These are phyloP conservation scores for Ephialtes manifestator DNA, from an alignment of 2,888 invertebrate species.

Conservation along the genomic window DNA sequence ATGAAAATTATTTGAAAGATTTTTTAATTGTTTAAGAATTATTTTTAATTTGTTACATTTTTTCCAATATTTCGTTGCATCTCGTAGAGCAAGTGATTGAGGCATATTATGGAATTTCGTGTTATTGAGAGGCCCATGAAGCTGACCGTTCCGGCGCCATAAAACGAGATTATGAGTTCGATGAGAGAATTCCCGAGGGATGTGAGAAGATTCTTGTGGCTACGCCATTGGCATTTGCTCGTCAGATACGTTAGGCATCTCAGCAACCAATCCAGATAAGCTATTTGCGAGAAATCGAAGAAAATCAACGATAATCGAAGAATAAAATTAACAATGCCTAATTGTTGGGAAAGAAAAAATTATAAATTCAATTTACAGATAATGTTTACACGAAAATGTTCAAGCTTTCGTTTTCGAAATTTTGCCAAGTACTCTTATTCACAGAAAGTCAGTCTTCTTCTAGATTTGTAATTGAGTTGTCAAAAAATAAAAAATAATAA, in stretches of 20 bases:
- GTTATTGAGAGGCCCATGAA: constrained; percentile 88
- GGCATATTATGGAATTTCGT: constrained; percentile 86
- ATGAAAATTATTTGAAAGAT: neutral
- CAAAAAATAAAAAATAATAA: no score
- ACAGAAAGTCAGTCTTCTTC: no score
- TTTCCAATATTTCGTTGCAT: constrained; percentile 85
- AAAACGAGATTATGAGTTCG: constrained; percentile 87
- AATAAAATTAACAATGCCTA: neutral
- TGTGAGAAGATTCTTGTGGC: constrained; percentile 82
- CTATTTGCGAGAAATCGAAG: constrained; percentile 76
- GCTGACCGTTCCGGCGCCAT: constrained; percentile 87
- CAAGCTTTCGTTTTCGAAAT: no score
- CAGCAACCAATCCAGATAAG: constrained; percentile 87
- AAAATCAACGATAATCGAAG: constrained; percentile 39
- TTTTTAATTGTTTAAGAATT: neutral
- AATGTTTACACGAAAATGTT: no score
- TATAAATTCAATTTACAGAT: neutral
- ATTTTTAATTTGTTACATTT: constrained; percentile 80
- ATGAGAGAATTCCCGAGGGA: constrained; percentile 85
- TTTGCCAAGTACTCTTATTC: no score
- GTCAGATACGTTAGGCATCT: constrained; percentile 87
- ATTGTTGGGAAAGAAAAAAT: no score
- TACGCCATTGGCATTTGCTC: constrained; percentile 86
- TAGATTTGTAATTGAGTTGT: no score
- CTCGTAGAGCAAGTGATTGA: constrained; percentile 87